Conservation (phyloP, 2,113 vertebrate species). For the Chaetorhynchus papuensis region DNA sequence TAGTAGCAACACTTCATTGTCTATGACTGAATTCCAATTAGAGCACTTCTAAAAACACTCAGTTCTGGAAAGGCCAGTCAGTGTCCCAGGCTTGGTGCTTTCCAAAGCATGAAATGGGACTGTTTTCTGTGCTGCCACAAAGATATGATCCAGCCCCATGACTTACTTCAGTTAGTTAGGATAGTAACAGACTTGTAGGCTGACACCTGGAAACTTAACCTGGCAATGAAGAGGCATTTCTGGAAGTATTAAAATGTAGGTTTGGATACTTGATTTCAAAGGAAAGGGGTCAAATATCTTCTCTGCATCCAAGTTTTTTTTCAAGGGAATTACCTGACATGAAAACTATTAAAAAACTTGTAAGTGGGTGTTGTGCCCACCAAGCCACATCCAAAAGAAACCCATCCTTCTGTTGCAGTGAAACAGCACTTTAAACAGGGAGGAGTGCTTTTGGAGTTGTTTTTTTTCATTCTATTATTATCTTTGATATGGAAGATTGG, state of each 20-base stretch:
- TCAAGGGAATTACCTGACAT: rapidly evolving
- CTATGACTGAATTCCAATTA: neutral
- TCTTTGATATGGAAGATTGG: neutral
- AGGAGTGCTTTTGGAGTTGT: neutral
- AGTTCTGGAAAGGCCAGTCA: neutral
- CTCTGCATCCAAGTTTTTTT: neutral
- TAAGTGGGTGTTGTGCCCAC: neutral
- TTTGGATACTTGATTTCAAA: neutral
- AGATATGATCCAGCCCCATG: neutral
- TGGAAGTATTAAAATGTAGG: neutral
- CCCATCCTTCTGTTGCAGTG: neutral
- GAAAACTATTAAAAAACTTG: neutral
- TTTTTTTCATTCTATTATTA: neutral
- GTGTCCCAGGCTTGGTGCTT: neutral
- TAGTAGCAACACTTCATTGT: neutral
- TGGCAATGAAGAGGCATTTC: neutral
- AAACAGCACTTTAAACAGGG: neutral
- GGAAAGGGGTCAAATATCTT: neutral
- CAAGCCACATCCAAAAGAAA: neutral
- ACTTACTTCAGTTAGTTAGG: neutral
- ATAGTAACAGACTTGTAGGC: neutral
- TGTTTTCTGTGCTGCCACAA: neutral
- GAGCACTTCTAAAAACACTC: neutral
- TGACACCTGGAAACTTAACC: neutral
- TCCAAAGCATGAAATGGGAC: neutral